Percentiles rank a stretch among this genome's conserved stretches.
Conservation (phyloP, 2,888 invertebrate genomes). For the Drosophila cracens region DNA sequence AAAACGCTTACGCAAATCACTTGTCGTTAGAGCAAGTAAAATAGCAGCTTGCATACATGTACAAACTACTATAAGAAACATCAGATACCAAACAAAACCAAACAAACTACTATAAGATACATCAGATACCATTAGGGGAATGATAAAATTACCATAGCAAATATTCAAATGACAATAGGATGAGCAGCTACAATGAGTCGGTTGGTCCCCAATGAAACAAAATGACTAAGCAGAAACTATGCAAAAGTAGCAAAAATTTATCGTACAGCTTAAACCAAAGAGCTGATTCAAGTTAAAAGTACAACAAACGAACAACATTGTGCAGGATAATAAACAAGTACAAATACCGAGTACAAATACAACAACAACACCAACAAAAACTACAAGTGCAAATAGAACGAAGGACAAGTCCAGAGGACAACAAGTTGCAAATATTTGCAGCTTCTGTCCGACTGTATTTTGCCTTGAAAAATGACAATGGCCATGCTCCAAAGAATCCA, state of each 20-base stretch:
- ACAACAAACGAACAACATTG: conserved; percentile 70
- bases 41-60: background rate
- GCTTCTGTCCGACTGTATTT: conserved; percentile 56
- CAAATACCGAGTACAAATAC: conserved; percentile 35
- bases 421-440: conserved; percentile 74
- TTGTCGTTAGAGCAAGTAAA: background rate
- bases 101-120: conserved; percentile 23
- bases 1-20: conserved; percentile 4
- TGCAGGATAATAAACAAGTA: conserved; percentile 71
- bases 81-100: conserved; percentile 1
- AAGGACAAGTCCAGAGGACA: conserved; percentile 53
- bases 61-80: conserved; percentile 25
- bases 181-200: conserved; percentile 9
- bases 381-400: conserved; percentile 19
- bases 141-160: conserved; percentile 50
- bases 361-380: conserved; percentile 15
- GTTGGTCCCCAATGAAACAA: conserved; percentile 17
- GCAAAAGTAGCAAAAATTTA: conserved; percentile 65
- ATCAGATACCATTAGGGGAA: conserved; percentile 33
- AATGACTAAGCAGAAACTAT: conserved; percentile 50
- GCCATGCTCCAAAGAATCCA: conserved; percentile 12
- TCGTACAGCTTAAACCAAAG: conserved; percentile 67
- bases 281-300: conserved; percentile 73
- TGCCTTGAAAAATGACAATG: conserved; percentile 62
- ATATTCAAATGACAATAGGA: conserved; percentile 37